Evolutionary conservation across 2,888 invertebrate species (phyloP), one percentile per base, ranked within the genome.

Genomic region (Trissolcus japonicus): DNA sequence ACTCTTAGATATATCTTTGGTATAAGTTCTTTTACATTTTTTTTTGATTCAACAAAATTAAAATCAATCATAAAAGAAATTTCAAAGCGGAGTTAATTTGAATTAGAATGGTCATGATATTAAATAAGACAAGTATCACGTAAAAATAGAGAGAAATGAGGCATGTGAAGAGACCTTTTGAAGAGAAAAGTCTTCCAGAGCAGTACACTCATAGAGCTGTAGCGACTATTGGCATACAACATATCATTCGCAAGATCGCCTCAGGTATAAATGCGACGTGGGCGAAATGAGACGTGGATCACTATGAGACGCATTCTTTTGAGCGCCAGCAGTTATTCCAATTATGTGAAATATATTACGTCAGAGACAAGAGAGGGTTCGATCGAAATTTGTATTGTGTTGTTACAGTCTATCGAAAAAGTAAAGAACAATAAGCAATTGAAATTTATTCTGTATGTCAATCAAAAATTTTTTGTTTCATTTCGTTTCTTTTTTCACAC

Each of bases 141-240:
- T 76, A 76, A 71, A 35, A 82, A 80, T 69, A 54, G 80, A 83
- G 86, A 85, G 85, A 87, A 86, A 86, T 86, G 85, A 86, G 84
- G 82, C 85, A 86, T 80, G 84, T 81, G 2, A 4, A 82, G 81
- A 84, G 85, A 86, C 84, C 85, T 86, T 86, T 74, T 80, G 80
- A 76, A 77, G 76, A 79, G 80, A 78, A 79, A 76, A 80, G 76
- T 60, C 60, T 82, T 73, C 79, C 9, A 9, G 35, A 0, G 61
- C 48, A 63, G 53, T 65, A 60, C 54, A 73, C 55, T 35, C 25
- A 43, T 43, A 53, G 25, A 25, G 25, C 4, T 25, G 4, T 43
- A 55, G 35, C 56, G 60, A 59, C 29, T 46, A 57, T 68, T 72
- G 72, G 79, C 79, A 78, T 46, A 14, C 71, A 75, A 78, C 78